Evolutionary conservation across 1,140 invertebrate species (phyloP).

Genomic region (Solenopsis fugax): DNA sequence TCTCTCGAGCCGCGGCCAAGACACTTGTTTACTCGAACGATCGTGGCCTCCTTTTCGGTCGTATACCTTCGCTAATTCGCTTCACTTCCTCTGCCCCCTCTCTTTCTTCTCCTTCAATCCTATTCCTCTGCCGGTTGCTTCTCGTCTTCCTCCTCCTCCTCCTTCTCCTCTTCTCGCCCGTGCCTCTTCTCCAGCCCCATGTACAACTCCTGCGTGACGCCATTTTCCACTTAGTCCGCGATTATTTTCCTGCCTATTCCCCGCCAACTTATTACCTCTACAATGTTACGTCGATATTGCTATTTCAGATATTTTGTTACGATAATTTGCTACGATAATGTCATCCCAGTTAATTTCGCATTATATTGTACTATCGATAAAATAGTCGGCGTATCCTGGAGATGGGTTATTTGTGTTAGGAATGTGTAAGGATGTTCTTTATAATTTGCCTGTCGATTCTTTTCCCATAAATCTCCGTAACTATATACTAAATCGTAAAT

Average conservation of each 20-base stretch:
- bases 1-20: constrained; percentile 68
- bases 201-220: constrained; percentile 51
- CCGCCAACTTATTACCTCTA: neutral
- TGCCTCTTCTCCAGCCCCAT: constrained; percentile 11
- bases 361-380: constrained; percentile 39
- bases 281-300: constrained; percentile 31
- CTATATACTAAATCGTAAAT: neutral
- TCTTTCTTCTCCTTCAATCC: constrained; percentile 66
- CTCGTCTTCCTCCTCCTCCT: constrained; percentile 40
- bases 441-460: neutral
- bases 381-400: constrained; percentile 15
- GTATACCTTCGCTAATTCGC: constrained; percentile 83
- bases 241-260: constrained; percentile 50
- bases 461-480: neutral
- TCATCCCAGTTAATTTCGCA: neutral
- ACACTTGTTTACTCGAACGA: constrained; percentile 81
- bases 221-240: constrained; percentile 38
- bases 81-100: constrained; percentile 77
- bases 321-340: constrained; percentile 5
- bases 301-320: constrained; percentile 11
- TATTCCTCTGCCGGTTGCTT: constrained; percentile 59
- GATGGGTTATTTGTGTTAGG: neutral
- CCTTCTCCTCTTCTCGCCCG: neutral
- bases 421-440: neutral
- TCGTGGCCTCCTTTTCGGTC: constrained; percentile 82